These are phyloP conservation scores for Zaprionus bogoriensis DNA, from an alignment of 2,888 invertebrate species.

Conservation along the genomic window DNA sequence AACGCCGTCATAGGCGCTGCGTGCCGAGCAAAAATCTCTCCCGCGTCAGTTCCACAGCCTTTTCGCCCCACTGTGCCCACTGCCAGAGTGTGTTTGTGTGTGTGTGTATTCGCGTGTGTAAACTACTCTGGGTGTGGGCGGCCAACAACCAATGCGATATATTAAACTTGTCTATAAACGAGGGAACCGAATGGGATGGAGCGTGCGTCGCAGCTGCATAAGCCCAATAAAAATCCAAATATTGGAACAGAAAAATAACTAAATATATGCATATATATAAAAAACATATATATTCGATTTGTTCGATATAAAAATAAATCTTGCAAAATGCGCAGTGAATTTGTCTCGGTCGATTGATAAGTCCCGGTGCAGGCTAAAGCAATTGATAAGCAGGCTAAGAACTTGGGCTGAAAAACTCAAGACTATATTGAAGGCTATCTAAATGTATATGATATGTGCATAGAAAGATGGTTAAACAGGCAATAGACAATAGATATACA, in stretches of 20 bases:
- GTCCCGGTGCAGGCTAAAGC: too few relatives aligned
- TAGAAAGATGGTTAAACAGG: too few relatives aligned
- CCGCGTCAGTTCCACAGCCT: slow-evolving; percentile 14
- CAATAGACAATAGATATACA: too few relatives aligned
- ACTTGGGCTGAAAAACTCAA: too few relatives aligned
- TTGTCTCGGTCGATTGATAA: slow-evolving; percentile 19
- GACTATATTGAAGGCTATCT: too few relatives aligned
- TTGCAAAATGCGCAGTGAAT: slow-evolving; percentile 42
- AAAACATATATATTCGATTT: not conserved
- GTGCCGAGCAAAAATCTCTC: slow-evolving; percentile 51
- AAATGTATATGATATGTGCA: too few relatives aligned
- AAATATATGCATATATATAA: slow-evolving; percentile 2
- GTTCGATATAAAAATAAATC: slow-evolving; percentile 31
- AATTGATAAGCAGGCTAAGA: too few relatives aligned
- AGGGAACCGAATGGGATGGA: too few relatives aligned
- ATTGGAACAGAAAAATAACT: slow-evolving; percentile 18
- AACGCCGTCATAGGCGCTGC: slow-evolving; percentile 72
- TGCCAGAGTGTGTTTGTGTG: slow-evolving; percentile 9
- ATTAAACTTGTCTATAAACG: slow-evolving; percentile 34
- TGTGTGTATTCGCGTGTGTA: slow-evolving; percentile 17
- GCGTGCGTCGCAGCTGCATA: slow-evolving; percentile 40
- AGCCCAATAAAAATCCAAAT: slow-evolving; percentile 20
- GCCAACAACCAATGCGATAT: too few relatives aligned
- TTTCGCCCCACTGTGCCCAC: slow-evolving; percentile 37
- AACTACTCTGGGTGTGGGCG: slow-evolving; percentile 58